Base-by-base conservation (phyloP, 2,888 invertebrate genomes). In the Syrista parreyssii region DNA sequence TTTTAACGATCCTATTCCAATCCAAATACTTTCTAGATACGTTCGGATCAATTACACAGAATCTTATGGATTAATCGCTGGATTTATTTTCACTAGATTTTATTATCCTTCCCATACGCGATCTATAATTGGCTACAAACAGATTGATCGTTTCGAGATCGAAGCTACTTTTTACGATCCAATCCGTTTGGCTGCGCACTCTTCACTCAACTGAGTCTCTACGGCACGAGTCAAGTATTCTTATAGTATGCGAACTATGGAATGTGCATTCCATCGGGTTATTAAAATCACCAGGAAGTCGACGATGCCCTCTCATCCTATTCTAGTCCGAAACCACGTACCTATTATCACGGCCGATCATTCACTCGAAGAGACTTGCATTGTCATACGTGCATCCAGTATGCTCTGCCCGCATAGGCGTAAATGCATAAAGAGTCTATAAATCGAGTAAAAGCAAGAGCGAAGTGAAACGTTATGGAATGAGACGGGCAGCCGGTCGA, bases 401-500 rank as follows among this genome's bases (percentile, higher is more conserved):
- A 23, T 2, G 55, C 9, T 9, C 55, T 2, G 23, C 23, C 9
- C 55, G 55, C 15, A 55, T 23, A 9, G 23, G 23, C 9, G 23
- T 23, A 2, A 23, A 23, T 23, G 9, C 9, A 55, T 12, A 23
- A 55, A 55, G 23, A 55, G 9, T 55, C 55, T 23, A 55, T 55
- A 55, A 55, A 55, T 23, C 23, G 23, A 55, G 55, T 6, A 55
- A 23, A 55, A 23, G 55, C 23, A 55, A 55, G 55, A 55, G 55
- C 55, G 55, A 55, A 55, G 55, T 55, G 55, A 55, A 55, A 23
- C 23, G 55, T 23, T 23, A 23, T 55, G 23, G 55, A 55, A 55
- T 1, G 55, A 55, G 23, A 55, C 55, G 55, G 55, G 55, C 55
- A 55, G 82, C 83, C 82, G 81, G 83, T 79, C 85, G 85, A 83